These are phyloP conservation scores for Protonemura montana DNA, from an alignment of 2,888 invertebrate species.

Conservation along the genomic window DNA sequence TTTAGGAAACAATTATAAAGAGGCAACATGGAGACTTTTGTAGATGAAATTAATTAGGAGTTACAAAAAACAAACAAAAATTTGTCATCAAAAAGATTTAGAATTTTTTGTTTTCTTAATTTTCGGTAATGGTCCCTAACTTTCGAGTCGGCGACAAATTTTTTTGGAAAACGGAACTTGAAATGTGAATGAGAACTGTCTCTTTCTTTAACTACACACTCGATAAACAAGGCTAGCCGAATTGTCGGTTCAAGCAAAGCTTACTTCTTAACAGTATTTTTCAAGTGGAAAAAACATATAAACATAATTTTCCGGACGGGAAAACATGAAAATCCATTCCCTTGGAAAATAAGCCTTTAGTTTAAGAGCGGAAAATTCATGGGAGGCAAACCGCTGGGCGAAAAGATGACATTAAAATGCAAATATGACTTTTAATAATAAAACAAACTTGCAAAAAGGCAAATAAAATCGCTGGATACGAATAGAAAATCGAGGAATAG, in stretches of 20 bases:
- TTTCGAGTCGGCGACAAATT: not conserved
- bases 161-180: not conserved
- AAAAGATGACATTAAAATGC: not conserved
- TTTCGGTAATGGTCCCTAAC: not conserved
- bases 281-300: slow-evolving; percentile 12
- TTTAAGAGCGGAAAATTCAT: not conserved
- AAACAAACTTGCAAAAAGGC: not conserved
- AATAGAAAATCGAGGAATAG: not conserved
- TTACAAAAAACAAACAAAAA: not conserved
- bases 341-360: slow-evolving; percentile 5
- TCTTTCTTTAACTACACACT: not conserved
- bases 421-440: not conserved
- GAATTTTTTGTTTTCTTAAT: not conserved
- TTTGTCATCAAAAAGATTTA: not conserved
- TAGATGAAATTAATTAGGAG: not conserved
- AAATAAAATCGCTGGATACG: not conserved
- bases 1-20: slow-evolving; percentile 12
- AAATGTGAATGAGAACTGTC: not conserved
- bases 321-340: slow-evolving; percentile 12
- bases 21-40: not conserved
- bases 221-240: not conserved
- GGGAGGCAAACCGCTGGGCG: not conserved
- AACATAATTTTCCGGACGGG: slow-evolving; percentile 4
- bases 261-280: not conserved
- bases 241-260: not conserved